A percentile compares a stretch with the other conserved stretches of the same genome.
phyloP scores from a whole-genome alignment of 1,140 invertebrate species.

The Drosophila pseudoananassae region DNA sequence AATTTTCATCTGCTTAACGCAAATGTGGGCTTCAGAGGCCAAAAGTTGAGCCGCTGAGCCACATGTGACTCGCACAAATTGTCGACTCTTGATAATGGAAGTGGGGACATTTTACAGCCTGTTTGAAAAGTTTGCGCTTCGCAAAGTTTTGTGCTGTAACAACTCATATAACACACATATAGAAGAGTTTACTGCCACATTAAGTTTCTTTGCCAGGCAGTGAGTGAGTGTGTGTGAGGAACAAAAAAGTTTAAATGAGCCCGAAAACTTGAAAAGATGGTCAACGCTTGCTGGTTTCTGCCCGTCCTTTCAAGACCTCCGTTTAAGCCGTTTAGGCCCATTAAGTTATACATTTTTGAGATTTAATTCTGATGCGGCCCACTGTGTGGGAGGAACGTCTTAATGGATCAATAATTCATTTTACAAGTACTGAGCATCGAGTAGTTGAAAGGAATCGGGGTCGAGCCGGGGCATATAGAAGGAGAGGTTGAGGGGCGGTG shows the following conservation, averaged over 20 bases:
- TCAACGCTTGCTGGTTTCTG: slow-evolving; percentile 22
- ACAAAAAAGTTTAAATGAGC: slow-evolving; percentile 30
- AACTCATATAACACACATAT: background rate
- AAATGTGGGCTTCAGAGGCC: slow-evolving; percentile 2
- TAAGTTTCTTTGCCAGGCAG: slow-evolving; percentile 12
- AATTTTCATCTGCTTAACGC: slow-evolving; percentile 34
- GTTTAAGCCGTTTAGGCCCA: slow-evolving; percentile 12
- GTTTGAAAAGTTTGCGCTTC: slow-evolving; percentile 25
- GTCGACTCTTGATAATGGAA: slow-evolving; percentile 37
- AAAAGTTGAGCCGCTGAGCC: slow-evolving; percentile 33
- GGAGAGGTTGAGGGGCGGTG: slow-evolving; percentile 23
- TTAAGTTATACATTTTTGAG: background rate
- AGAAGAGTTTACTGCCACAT: slow-evolving; percentile 8
- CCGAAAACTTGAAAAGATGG: slow-evolving; percentile 1
- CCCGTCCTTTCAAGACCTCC: background rate
- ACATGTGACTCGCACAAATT: slow-evolving; percentile 31
- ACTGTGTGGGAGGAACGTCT: slow-evolving; percentile 1
- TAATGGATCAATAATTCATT: slow-evolving; percentile 73
- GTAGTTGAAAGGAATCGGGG: slow-evolving; percentile 62
- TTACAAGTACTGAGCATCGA: slow-evolving; percentile 33
- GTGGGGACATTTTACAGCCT: slow-evolving; percentile 45
- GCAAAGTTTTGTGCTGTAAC: slow-evolving; percentile 17
- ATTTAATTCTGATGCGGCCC: background rate
- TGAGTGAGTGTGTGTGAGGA: background rate
- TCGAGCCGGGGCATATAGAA: slow-evolving; percentile 3